phyloP scores from a whole-genome alignment of 2,888 invertebrate species.

The Eupithecia vulgata region DNA sequence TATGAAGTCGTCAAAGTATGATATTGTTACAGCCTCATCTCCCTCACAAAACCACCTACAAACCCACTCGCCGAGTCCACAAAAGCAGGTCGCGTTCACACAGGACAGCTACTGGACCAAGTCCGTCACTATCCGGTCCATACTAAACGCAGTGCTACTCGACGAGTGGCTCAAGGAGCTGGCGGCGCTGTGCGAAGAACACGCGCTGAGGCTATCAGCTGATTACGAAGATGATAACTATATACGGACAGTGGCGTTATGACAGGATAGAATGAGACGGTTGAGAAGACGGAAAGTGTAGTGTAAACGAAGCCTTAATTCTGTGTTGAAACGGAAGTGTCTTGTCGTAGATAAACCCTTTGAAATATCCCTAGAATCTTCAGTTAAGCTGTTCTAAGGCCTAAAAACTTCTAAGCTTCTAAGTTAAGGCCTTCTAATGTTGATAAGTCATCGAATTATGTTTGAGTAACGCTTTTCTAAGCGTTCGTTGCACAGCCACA shows the following conservation, averaged over 20 bases:
- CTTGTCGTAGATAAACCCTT: not conserved
- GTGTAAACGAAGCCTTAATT: not conserved
- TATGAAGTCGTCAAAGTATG: no score
- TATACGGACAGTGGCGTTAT: constrained; percentile 72
- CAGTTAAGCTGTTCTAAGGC: no score
- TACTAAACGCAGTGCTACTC: constrained; percentile 90
- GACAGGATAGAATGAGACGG: constrained; percentile 57
- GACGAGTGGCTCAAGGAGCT: constrained; percentile 98
- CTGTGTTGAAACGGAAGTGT: not conserved
- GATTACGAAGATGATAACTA: constrained; percentile 71
- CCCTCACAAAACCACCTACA: constrained; percentile 51
- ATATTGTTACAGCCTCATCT: constrained; percentile 47
- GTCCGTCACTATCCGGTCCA: constrained; percentile 70
- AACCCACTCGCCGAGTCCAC: constrained; percentile 53
- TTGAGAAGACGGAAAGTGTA: not conserved
- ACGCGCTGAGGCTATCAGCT: constrained; percentile 85
- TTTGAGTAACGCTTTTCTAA: no score
- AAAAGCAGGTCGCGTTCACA: constrained; percentile 66
- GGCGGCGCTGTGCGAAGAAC: constrained; percentile 97
- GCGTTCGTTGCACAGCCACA: no score
- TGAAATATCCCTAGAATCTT: not conserved
- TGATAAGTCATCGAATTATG: no score
- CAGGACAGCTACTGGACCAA: constrained; percentile 79
- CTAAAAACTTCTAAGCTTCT: no score
- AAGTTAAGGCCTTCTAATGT: no score